Percentiles rank a stretch among this genome's conserved stretches.
Conservation (phyloP, 23 tunicate species). For the Phallusia fumigata region DNA sequence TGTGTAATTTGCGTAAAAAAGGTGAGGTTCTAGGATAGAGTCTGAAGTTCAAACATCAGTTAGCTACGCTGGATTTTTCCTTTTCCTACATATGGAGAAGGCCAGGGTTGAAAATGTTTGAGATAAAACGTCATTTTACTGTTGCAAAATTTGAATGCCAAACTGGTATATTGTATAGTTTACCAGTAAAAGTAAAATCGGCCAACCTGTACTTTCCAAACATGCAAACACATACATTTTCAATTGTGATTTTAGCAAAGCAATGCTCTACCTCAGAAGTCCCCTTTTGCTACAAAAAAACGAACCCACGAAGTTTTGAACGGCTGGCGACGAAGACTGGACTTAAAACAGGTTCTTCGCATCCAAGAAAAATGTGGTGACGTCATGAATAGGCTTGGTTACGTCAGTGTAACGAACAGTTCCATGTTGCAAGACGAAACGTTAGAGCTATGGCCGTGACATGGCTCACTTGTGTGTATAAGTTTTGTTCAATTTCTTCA, state of each 20-base stretch:
- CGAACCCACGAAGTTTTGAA: constrained; percentile 20
- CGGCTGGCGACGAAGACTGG: constrained; percentile 28
- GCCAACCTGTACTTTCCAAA: no score
- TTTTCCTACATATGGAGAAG: no score
- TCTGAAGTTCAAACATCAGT: no score
- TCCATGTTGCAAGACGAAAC: neutral
- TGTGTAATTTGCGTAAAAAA: no score
- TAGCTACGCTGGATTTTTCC: no score
- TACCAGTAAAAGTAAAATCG: no score
- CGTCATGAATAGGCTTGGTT: constrained; percentile 28
- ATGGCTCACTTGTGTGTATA: neutral
- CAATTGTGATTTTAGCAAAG: neutral
- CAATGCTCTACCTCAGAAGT: neutral
- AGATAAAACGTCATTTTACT: no score
- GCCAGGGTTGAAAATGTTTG: no score
- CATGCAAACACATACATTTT: no score
- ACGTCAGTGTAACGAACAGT: constrained; percentile 1
- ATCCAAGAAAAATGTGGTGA: constrained; percentile 45
- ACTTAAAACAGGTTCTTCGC: constrained; percentile 10
- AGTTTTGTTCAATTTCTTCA: neutral
- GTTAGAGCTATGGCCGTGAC: neutral
- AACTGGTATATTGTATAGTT: no score
- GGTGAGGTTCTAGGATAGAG: no score
- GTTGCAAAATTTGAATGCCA: no score
- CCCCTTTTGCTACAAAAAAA: constrained; percentile 18